Evolutionary conservation across 1,140 invertebrate genomes (phyloP), one percentile per base, ranked within the genome.

Genomic region (Hypsibius dujardini): DNA sequence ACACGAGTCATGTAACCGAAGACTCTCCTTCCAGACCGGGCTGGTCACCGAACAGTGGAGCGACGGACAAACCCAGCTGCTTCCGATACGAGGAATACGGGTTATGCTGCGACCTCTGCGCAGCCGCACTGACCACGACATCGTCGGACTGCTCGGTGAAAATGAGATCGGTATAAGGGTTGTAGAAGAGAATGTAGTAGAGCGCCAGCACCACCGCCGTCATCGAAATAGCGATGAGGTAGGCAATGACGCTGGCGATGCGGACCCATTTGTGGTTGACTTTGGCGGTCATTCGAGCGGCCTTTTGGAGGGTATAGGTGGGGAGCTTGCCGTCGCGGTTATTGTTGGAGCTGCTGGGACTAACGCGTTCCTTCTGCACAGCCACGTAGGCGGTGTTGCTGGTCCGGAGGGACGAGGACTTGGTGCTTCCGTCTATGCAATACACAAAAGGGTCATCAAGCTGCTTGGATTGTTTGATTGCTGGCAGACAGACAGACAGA

Each of bases 141-240:
- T 28, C 28, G 28, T 28, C 28, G 28, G 28, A 28, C 28, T 28
- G 28, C 28, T 28, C 28, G 28, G 28, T 28, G 28, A 28, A 28
- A 28, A 28, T 28, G 62, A 67, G 12, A 42, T 42, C 46, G 14
- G n/a, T 42, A 46, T 70, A 70, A n/a, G 70, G 70, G 47, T 70
- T 62, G n/a, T 62, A 70, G 46, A 70, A 47, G 70, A 70, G 46
- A n/a, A 62, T 47, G 46, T 70, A 70, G 56, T 70, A 70, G 12
- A 70, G 70, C 7, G 46, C 70, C 56, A 70, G 56, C 12, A 70
- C 56, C 7, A 70, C 14, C 14, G 12, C 70, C 14, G 46, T 45
- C 14, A 42, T 7, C 7, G 46, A 50, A 42, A 70, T 62, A n/a
- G 70, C 70, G 14, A 70, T 3, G 3, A 62, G n/a, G 42, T 70